Base-by-base conservation (phyloP, 2,888 invertebrate species). In the Xestia sexstrigata region DNA sequence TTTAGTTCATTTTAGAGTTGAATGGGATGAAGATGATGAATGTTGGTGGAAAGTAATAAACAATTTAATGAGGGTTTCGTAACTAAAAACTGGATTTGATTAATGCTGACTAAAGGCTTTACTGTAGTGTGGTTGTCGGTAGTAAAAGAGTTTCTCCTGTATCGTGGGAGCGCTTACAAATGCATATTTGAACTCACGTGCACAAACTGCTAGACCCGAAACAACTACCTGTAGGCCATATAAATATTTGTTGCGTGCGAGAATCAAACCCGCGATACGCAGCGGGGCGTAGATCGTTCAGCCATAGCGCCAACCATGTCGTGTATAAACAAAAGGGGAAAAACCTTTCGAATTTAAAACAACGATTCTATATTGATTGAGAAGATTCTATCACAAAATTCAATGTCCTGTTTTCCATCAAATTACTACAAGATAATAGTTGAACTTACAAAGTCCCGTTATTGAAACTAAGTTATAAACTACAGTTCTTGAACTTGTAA, bases 381-480 rank as follows among this genome's bases (percentile, higher is more conserved):
- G n/a, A n/a, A n/a, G 17, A 47, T 20, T 23, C 20, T 67, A 6
- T 66, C 17, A 67, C 6, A 3, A 13, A 49, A 55, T 45, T 35
- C 3, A 70, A 47, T 71, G 23, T 47, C 47, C 7, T 26, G 15
- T 60, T 70, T 49, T 52, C n/a, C n/a, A n/a, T n/a, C n/a, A n/a
- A 39, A 42, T 13, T 70, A 45, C 70, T 70, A 15, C 45, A 26
- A 73, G 79, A 63, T 49, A 49, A 58, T 62, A 58, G 49, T 80
- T 52, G 15, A 74, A 42, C 55, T 52, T 15, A 3, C 35, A 45
- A 70, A 81, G 69, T 81, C 67, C 15, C 26, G 63, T 26, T 65
- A 80, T 80, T 68, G 66, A 30, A 47, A 67, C 66, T 30, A 47
- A 76, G 66, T 74, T 75, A 23, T 23, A 75, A 69, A 81, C 66